These are phyloP conservation scores for Cylindroiulus punctatus DNA, from an alignment of 2,888 invertebrate species.

Conservation along the genomic window DNA sequence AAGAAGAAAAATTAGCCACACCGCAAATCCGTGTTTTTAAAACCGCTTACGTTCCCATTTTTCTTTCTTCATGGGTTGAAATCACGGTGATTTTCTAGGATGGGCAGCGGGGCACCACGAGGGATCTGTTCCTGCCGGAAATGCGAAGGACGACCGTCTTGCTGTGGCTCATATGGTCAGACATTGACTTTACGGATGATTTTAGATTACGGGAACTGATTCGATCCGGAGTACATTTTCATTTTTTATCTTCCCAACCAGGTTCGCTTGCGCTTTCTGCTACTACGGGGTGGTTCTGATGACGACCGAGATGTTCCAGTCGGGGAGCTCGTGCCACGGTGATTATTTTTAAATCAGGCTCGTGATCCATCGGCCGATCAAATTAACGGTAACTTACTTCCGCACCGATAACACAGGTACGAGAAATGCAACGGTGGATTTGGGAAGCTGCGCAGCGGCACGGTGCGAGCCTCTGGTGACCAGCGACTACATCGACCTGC, in stretches of 20 bases:
- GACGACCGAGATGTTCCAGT: slow-evolving; percentile 91
- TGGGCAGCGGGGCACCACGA: slow-evolving; percentile 50
- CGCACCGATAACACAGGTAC: too few species aligned
- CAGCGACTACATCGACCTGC: slow-evolving; percentile 88
- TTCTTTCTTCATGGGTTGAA: too few species aligned
- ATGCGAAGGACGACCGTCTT: slow-evolving; percentile 84
- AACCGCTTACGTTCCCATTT: too few species aligned
- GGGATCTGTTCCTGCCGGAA: slow-evolving; percentile 71
- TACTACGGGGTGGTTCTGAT: slow-evolving; percentile 94
- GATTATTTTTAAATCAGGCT: background rate
- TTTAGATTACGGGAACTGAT: too few species aligned
- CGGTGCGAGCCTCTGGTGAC: slow-evolving; percentile 66
- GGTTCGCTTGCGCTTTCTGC: slow-evolving; percentile 93
- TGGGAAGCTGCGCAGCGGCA: background rate
- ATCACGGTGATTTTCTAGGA: background rate
- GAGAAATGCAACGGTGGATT: background rate
- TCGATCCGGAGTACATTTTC: too few species aligned
- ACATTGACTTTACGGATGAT: slow-evolving; percentile 65
- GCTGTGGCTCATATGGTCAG: slow-evolving; percentile 78
- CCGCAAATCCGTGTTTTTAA: too few species aligned
- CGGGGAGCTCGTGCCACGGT: slow-evolving; percentile 67
- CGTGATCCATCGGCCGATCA: too few species aligned
- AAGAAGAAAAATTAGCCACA: too few species aligned
- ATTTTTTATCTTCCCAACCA: slow-evolving; percentile 63
- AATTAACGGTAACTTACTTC: too few species aligned